Conservation (phyloP, 30 jellyfish, hydroid and myxozoan genomes). For the Turritopsis rubra region DNA sequence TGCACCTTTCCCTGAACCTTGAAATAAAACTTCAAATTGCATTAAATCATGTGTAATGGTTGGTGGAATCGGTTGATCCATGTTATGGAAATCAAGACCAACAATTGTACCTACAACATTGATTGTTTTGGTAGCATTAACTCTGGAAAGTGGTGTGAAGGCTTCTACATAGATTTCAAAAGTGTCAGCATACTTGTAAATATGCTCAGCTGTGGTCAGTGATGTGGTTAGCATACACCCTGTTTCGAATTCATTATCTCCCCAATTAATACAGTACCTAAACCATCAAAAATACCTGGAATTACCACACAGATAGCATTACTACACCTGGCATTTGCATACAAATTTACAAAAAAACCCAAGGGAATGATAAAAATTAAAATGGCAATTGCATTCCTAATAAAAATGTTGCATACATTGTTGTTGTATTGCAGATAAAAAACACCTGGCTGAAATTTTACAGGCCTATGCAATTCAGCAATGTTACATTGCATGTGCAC, state of each 20-base stretch:
- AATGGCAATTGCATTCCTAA: no score
- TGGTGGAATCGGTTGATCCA: not conserved
- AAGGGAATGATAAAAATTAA: no score
- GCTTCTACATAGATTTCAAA: not conserved
- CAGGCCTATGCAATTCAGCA: no score
- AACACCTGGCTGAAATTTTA: no score
- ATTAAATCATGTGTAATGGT: not conserved
- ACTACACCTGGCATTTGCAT: no score
- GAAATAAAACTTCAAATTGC: not conserved
- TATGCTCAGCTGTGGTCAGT: not conserved
- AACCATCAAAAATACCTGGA: no score
- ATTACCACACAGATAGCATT: no score
- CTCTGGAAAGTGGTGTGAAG: not conserved
- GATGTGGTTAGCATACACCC: not conserved
- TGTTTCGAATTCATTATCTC: not conserved
- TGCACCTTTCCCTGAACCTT: not conserved
- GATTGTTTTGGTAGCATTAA: not conserved
- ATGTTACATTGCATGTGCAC: no score
- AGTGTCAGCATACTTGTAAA: not conserved
- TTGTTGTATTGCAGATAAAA: no score
- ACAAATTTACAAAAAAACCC: no score
- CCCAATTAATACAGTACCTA: slow-evolving; percentile 16
- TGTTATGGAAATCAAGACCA: not conserved
- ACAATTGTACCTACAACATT: not conserved
- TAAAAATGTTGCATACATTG: no score